A percentile compares a stretch with the other conserved stretches of the same genome.
Evolutionary conservation across 1,140 invertebrate genomes (phyloP).

Genomic region (Acromyrmex charruanus): DNA sequence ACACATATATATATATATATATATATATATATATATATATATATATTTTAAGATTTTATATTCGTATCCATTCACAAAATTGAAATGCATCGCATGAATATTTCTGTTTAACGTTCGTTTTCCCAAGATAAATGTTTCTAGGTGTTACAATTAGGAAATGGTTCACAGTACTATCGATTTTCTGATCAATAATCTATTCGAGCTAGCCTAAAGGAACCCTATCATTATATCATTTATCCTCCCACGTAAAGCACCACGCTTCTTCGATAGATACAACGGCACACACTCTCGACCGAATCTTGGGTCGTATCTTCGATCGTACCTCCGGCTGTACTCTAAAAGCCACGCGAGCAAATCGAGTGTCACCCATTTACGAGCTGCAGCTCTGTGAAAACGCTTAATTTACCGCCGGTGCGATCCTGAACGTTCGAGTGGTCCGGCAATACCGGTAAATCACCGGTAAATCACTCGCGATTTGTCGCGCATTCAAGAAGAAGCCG

Average conservation of each 20-base stretch:
- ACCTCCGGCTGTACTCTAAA: conserved; percentile 34
- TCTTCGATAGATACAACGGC: conserved; percentile 17
- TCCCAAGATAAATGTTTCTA: background rate
- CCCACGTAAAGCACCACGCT: conserved; percentile 14
- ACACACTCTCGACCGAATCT: conserved; percentile 46
- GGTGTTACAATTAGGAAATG: background rate
- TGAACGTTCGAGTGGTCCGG: conserved; percentile 54
- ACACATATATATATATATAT: background rate
- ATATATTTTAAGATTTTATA: background rate
- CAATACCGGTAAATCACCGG: conserved; percentile 65
- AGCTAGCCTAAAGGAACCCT: conserved; percentile 4
- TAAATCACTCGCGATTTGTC: conserved; percentile 65
- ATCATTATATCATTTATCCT: conserved; percentile 56
- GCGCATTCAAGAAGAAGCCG: conserved; percentile 61
- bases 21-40: background rate
- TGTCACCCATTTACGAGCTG: conserved; percentile 64
- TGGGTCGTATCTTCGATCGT: conserved; percentile 55
- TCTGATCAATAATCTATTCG: conserved; percentile 44
- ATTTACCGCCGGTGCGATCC: conserved; percentile 64
- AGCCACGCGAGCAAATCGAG: conserved; percentile 61
- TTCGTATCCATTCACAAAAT: background rate
- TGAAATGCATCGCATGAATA: background rate
- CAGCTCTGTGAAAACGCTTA: conserved; percentile 61
- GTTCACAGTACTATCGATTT: conserved; percentile 15
- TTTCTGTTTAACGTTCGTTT: background rate